Conservation (phyloP, 2,888 invertebrate species). For the Creontiades dilutus region DNA sequence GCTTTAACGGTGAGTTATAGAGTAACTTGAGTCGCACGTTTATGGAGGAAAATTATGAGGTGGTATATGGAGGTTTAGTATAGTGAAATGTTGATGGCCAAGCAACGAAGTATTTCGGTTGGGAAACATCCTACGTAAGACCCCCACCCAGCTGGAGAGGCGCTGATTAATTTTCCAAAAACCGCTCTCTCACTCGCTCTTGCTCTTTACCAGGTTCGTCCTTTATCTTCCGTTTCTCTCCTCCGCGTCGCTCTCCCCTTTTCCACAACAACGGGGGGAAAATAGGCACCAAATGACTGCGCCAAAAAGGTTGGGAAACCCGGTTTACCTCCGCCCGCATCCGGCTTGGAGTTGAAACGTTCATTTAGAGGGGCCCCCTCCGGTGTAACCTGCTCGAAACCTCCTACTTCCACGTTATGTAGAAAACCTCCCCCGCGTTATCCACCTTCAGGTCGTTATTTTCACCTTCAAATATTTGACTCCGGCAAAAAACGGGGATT, state of each 20-base stretch:
- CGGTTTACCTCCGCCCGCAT: slow-evolving; percentile 23
- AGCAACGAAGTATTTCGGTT: neutral
- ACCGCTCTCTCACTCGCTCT: neutral
- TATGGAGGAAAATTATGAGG: neutral
- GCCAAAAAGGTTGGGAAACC: slow-evolving; percentile 31
- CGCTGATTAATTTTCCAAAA: slow-evolving; percentile 25
- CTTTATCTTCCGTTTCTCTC: neutral
- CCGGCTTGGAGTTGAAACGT: slow-evolving; percentile 8
- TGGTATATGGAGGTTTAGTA: neutral
- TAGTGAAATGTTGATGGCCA: neutral
- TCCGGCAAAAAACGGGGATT: neutral
- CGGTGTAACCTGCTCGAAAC: neutral
- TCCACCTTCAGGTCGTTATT: neutral
- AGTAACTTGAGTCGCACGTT: too few relatives aligned
- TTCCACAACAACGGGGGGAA: neutral
- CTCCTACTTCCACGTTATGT: neutral
- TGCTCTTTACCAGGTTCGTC: neutral
- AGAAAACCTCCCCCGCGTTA: neutral
- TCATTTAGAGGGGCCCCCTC: slow-evolving; percentile 20
- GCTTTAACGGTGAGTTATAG: too few relatives aligned
- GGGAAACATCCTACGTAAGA: slow-evolving; percentile 10
- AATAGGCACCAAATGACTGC: slow-evolving; percentile 20
- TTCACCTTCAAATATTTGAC: neutral
- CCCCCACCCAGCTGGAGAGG: neutral
- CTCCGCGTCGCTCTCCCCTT: neutral